Evolutionary conservation across 1,140 invertebrate species (phyloP).

Genomic region (Orussus abietinus): DNA sequence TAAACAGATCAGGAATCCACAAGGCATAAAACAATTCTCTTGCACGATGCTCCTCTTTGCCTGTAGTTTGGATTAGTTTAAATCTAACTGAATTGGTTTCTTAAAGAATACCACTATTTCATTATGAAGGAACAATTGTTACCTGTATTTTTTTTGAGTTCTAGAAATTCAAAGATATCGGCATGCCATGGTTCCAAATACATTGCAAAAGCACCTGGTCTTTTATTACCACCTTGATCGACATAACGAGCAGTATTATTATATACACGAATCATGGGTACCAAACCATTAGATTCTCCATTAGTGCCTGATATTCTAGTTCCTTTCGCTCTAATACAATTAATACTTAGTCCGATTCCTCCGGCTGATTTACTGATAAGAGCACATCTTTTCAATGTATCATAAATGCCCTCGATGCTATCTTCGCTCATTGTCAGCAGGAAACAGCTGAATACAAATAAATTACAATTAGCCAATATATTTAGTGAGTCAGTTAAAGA

Average conservation of each 20-base stretch:
- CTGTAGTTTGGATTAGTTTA: no score
- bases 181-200: constrained; percentile 99
- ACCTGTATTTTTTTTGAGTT: constrained; percentile 92
- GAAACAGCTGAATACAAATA: constrained; percentile 72
- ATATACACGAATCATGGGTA: constrained; percentile 95
- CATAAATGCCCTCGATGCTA: constrained; percentile 98
- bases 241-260: constrained; percentile 97
- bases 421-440: constrained; percentile 93
- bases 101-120: no score
- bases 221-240: constrained; percentile 97
- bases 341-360: constrained; percentile 95
- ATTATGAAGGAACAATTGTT: constrained; percentile 5
- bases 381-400: constrained; percentile 91
- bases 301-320: constrained; percentile 92
- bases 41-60: constrained; percentile 86
- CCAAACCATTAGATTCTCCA: constrained; percentile 93
- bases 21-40: constrained; percentile 96
- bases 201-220: constrained; percentile 98
- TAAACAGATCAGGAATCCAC: constrained; percentile 99
- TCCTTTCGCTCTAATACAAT: constrained; percentile 91
- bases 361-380: constrained; percentile 96
- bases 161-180: constrained; percentile 94
- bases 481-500: constrained; percentile 1
- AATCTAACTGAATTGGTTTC: no score
- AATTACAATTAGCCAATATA: constrained; percentile 10